Percentiles rank a stretch among this genome's conserved stretches.
phyloP scores from a whole-genome alignment of 2,113 vertebrate species.

The Oreochromis spilurus region DNA sequence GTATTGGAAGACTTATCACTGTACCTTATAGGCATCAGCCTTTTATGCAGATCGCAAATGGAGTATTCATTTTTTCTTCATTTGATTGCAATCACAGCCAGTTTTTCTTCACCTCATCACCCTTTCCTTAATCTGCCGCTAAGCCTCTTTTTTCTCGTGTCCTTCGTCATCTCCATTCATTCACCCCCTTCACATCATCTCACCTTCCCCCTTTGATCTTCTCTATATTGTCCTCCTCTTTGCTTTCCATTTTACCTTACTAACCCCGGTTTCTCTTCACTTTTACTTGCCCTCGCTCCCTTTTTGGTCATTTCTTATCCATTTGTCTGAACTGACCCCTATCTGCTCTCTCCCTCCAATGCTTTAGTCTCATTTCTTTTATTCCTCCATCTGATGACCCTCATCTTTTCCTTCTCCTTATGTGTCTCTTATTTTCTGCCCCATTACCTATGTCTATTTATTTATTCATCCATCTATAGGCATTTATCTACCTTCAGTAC shows the following conservation, averaged over 20 bases:
- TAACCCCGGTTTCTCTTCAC: conserved; percentile 40
- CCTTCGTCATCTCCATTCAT: neutral
- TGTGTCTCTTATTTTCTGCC: neutral
- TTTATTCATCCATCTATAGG: conserved; percentile 1
- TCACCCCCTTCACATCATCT: neutral
- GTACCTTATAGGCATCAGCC: neutral
- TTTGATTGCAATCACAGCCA: neutral
- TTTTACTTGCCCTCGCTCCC: neutral
- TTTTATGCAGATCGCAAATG: neutral
- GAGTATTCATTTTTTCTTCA: neutral
- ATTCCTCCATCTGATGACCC: neutral
- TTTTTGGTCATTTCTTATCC: conserved; percentile 26
- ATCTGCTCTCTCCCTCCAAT: neutral
- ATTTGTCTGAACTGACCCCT: conserved; percentile 30
- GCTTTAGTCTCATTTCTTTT: neutral
- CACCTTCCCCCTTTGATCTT: neutral
- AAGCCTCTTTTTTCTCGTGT: neutral
- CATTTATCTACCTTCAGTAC: conserved; percentile 27
- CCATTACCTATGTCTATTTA: conserved; percentile 5
- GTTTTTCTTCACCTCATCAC: neutral
- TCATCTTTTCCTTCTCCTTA: neutral
- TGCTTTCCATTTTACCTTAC: conserved; percentile 21
- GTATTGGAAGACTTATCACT: neutral
- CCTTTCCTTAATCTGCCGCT: neutral
- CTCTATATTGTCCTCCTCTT: conserved; percentile 3